Evolutionary conservation across 2,797 vertebrate species (phyloP), one percentile per base, ranked within the genome.

Genomic region (Kryptopterus vitreolus): DNA sequence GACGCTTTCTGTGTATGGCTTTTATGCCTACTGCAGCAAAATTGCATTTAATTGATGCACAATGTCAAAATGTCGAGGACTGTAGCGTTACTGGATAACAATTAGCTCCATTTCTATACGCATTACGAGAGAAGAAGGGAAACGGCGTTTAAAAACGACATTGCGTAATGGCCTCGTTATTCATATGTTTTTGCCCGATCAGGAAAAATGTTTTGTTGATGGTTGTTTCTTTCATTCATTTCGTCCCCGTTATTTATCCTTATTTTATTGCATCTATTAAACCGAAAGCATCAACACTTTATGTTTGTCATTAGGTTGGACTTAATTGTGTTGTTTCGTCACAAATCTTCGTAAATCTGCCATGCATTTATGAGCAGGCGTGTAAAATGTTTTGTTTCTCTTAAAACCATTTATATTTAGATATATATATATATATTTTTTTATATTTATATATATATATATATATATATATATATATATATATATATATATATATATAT

Each of bases 191-290:
- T 71, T 52, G 16, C 68, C 31, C 20, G 20, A 55, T 55, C 26
- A 13, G 50, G 70, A 35, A 31, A n/a, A 53, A 33, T 53, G 18
- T 53, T 58, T 73, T 38, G 26, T 55, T 55, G 7, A 33, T 72
- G 20, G 29, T 9, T 35, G 50, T n/a, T 33, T 55, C 11, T 15
- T n/a, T 59, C 2, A 1, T 38, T 24, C 22, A 38, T n/a, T 57
- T 57, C 13, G 2, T 55, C 22, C 18, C n/a, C 31, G 46, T 26
- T 48, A 29, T 46, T 68, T 46, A n/a, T 43, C 22, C 11, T n/a
- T 46, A 62, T 71, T 73, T 73, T 73, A 26, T 73, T 8, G 20
- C 52, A 73, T 58, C 53, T 73, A 3, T 43, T 35, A 15, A 15
- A 0, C n/a, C 4, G 22, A 46, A n/a, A 15, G 22, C 63, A 68